Evolutionary conservation across 1,140 invertebrate species (phyloP).

Genomic region (Bombus breviceps): DNA sequence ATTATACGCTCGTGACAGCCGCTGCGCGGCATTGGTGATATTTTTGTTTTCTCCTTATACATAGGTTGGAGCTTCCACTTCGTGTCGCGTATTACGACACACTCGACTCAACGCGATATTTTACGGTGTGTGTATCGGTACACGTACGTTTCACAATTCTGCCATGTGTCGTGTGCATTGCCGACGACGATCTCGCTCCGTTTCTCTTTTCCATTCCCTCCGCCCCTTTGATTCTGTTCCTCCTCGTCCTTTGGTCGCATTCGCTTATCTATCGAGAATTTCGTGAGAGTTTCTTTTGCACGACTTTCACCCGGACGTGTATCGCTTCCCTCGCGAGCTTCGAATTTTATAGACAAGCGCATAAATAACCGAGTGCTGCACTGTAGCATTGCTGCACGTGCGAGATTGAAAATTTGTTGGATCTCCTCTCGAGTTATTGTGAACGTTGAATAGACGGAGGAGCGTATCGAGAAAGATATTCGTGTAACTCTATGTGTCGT

Average conservation of each 20-base stretch:
- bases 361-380: slow-evolving; percentile 7
- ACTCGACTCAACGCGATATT: slow-evolving; percentile 51
- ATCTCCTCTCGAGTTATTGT: not conserved
- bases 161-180: slow-evolving; percentile 10
- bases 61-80: slow-evolving; percentile 52
- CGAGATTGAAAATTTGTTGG: slow-evolving; percentile 9
- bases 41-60: slow-evolving; percentile 47
- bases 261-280: slow-evolving; percentile 45
- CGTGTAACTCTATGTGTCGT: not conserved
- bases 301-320: slow-evolving; percentile 36
- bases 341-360: slow-evolving; percentile 17
- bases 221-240: not conserved
- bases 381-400: not conserved
- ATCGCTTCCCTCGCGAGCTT: slow-evolving; percentile 5
- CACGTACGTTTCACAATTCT: slow-evolving; percentile 45
- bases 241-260: not conserved
- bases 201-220: not conserved
- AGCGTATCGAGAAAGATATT: not conserved
- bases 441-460: not conserved
- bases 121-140: slow-evolving; percentile 44
- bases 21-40: slow-evolving; percentile 28
- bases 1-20: slow-evolving; percentile 54
- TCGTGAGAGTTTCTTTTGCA: slow-evolving; percentile 40
- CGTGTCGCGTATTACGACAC: slow-evolving; percentile 53
- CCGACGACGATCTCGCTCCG: slow-evolving; percentile 8